These are phyloP conservation scores for Holocentrus rufus DNA, from an alignment of 2,797 vertebrate genomes.

Conservation along the genomic window DNA sequence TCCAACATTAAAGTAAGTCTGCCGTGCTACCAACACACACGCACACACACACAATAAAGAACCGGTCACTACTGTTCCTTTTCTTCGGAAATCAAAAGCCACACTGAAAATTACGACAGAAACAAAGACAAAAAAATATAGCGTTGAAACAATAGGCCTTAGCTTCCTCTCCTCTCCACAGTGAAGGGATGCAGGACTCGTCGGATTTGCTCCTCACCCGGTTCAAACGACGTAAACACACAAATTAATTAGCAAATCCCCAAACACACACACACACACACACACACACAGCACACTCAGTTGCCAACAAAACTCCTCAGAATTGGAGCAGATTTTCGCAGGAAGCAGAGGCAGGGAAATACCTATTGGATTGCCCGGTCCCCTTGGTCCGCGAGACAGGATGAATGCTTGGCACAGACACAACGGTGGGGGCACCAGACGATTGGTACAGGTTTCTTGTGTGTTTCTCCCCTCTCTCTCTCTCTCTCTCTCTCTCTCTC, in stretches of 20 bases:
- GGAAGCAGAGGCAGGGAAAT: slow-evolving; percentile 76
- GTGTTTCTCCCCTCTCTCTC: slow-evolving; percentile 39
- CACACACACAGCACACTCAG: slow-evolving; percentile 9
- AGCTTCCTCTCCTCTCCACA: slow-evolving; percentile 46
- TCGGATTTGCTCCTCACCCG: slow-evolving; percentile 55
- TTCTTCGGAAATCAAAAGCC: slow-evolving; percentile 19
- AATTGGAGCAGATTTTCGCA: slow-evolving; percentile 66
- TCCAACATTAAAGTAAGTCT: slow-evolving; percentile 14
- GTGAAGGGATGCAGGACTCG: slow-evolving; percentile 45
- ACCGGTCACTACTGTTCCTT: background rate
- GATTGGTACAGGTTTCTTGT: slow-evolving; percentile 73
- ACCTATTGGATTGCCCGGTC: slow-evolving; percentile 75
- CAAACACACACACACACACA: slow-evolving; percentile 58
- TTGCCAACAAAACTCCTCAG: slow-evolving; percentile 67
- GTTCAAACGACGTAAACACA: slow-evolving; percentile 67
- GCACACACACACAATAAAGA: background rate
- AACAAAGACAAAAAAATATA: slow-evolving; percentile 16
- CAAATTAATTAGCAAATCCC: slow-evolving; percentile 73
- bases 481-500: slow-evolving; percentile 65
- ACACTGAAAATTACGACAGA: slow-evolving; percentile 9
- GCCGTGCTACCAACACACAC: slow-evolving; percentile 5
- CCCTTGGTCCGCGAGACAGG: slow-evolving; percentile 73
- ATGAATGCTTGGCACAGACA: slow-evolving; percentile 79
- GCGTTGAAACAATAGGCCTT: slow-evolving; percentile 62
- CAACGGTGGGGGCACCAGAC: slow-evolving; percentile 74